Conservation (phyloP, 2,113 vertebrate genomes). For the Psephotus haematonotus region DNA sequence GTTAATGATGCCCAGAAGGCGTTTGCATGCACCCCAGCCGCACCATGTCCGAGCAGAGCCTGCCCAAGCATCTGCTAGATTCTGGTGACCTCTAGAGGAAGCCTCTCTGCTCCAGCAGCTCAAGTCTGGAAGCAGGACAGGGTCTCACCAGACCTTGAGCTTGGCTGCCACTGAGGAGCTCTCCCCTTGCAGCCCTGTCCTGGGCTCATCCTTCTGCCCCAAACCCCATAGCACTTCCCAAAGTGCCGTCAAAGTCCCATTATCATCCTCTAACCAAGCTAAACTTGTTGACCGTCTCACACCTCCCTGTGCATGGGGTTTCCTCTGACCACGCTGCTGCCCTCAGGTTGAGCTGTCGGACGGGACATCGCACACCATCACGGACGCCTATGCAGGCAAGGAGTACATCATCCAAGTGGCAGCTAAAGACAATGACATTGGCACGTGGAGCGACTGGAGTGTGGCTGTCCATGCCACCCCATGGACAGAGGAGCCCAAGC, state of each 20-base stretch:
- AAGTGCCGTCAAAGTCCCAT: neutral
- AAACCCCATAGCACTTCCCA: fast-evolving
- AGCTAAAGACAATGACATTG: slow-evolving; percentile 95
- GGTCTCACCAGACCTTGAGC: neutral
- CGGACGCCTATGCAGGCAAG: slow-evolving; percentile 91
- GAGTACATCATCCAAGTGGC: slow-evolving; percentile 99
- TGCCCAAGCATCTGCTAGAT: neutral
- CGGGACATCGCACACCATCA: slow-evolving; percentile 92
- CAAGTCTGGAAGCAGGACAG: fast-evolving
- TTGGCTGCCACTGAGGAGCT: neutral
- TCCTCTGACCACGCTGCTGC: neutral
- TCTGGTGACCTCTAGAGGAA: slow-evolving; percentile 68
- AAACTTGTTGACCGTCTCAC: fast-evolving
- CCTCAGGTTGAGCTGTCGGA: slow-evolving; percentile 92
- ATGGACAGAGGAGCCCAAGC: slow-evolving; percentile 91
- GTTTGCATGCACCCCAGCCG: fast-evolving
- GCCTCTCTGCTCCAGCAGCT: fast-evolving
- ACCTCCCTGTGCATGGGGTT: fast-evolving
- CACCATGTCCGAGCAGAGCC: neutral
- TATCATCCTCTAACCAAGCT: fast-evolving
- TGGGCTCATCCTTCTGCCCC: neutral
- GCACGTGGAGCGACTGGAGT: slow-evolving; percentile 98
- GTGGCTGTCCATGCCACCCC: slow-evolving; percentile 93
- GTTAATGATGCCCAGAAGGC: neutral
- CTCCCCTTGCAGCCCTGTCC: neutral